These are phyloP conservation scores for Itoplectis maculator DNA, from an alignment of 2,888 invertebrate species.

Conservation along the genomic window DNA sequence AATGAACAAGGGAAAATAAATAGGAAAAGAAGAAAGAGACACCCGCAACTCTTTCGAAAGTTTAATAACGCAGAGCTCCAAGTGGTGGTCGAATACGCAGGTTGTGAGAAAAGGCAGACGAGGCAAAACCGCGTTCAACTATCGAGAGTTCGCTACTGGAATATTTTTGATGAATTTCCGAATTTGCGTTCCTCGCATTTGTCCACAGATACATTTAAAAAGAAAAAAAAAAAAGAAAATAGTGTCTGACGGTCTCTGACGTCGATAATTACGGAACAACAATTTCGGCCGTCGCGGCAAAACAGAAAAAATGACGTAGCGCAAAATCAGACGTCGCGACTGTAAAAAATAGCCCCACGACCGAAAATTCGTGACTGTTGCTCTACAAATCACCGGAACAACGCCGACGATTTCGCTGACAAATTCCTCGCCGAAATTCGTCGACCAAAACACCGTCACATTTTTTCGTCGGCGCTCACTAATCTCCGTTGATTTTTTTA, in stretches of 20 bases:
- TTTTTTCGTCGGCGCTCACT: not conserved
- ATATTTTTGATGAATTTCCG: constrained; percentile 17
- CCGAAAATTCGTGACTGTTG: too few relatives aligned
- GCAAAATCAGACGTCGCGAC: too few relatives aligned
- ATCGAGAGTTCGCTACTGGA: constrained; percentile 18
- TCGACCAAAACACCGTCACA: not conserved
- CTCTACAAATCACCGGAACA: too few relatives aligned
- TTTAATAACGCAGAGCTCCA: constrained; percentile 35
- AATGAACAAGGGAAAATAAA: too few relatives aligned
- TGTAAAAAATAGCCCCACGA: too few relatives aligned
- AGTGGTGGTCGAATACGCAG: constrained; percentile 37
- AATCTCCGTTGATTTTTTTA: not conserved
- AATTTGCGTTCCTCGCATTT: constrained; percentile 38
- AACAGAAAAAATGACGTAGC: too few relatives aligned
- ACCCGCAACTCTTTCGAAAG: constrained; percentile 51
- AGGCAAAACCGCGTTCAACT: constrained; percentile 40
- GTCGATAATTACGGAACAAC: not conserved
- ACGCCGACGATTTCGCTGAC: too few relatives aligned
- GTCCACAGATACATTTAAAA: not conserved
- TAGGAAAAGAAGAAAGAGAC: not conserved
- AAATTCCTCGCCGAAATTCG: too few relatives aligned
- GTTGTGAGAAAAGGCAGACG: constrained; percentile 16
- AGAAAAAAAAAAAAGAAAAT: constrained; percentile 12
- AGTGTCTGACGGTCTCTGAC: not conserved
- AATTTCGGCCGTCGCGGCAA: too few relatives aligned